Evolutionary conservation across 2,797 vertebrate genomes (phyloP).

Genomic region (Pseudomugil gertrudae): DNA sequence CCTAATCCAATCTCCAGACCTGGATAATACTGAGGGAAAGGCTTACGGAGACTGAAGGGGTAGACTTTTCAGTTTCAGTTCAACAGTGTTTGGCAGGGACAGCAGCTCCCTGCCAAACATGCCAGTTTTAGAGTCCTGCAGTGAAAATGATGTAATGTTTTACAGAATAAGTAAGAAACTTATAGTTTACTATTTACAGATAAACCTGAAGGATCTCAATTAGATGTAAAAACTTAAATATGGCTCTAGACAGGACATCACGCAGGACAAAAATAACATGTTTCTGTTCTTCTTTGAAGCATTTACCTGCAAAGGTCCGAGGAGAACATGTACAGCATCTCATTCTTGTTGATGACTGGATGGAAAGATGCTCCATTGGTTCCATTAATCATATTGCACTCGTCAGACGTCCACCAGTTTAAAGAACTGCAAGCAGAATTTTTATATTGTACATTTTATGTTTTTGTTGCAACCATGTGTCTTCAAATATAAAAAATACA

Average conservation of each 20-base stretch:
- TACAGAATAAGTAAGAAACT: neutral
- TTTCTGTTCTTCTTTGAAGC: neutral
- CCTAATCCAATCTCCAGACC: constrained; percentile 50
- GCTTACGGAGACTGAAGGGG: constrained; percentile 14
- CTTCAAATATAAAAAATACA: neutral
- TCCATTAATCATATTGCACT: constrained; percentile 97
- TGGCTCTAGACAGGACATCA: neutral
- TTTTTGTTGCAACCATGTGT: neutral
- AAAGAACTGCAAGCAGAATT: constrained; percentile 76
- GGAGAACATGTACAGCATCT: constrained; percentile 90
- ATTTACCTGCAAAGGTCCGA: constrained; percentile 97
- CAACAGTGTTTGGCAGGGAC: no score
- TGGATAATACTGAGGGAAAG: constrained; percentile 18
- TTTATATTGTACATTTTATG: neutral
- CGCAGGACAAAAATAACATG: neutral
- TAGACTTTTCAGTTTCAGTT: constrained; percentile 9
- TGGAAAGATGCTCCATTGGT: constrained; percentile 94
- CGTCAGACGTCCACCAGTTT: constrained; percentile 89
- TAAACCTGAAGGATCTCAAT: neutral
- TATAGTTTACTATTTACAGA: no score
- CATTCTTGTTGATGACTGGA: constrained; percentile 86
- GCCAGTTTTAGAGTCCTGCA: neutral
- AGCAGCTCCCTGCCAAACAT: neutral
- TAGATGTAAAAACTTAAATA: neutral
- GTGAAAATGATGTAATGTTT: neutral